Evolutionary conservation across 2,888 invertebrate genomes (phyloP).

Genomic region (Litoditis marina): DNA sequence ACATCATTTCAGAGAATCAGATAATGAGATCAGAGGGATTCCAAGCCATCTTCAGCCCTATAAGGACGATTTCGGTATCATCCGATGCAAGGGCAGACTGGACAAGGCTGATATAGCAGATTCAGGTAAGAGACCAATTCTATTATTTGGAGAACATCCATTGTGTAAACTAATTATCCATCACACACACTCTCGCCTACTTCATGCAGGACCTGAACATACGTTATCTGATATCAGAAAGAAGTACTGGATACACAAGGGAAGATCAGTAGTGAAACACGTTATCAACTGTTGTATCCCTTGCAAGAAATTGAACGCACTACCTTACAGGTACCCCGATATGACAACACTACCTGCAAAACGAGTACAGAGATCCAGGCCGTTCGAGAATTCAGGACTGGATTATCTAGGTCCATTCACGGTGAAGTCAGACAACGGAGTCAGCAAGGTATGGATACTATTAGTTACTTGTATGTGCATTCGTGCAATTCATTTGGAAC

Average conservation of each 20-base stretch:
- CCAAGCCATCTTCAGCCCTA: no score
- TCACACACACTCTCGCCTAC: no score
- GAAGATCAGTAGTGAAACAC: background rate
- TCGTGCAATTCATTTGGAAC: conserved; percentile 62
- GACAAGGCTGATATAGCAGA: no score
- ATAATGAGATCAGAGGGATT: no score
- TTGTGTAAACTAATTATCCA: no score
- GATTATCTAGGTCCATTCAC: conserved; percentile 63
- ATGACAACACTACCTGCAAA: background rate
- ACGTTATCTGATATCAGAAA: conserved; percentile 1
- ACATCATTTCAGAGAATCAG: no score
- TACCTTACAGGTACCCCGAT: conserved; percentile 3
- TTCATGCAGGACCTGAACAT: background rate
- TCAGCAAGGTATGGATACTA: conserved; percentile 50
- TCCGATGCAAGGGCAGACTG: no score
- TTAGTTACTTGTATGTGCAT: conserved; percentile 63
- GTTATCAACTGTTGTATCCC: background rate
- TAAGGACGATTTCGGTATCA: no score
- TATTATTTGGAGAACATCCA: no score
- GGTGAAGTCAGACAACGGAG: conserved; percentile 28
- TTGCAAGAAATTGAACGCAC: conserved; percentile 5
- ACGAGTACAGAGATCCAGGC: conserved; percentile 19
- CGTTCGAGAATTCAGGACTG: conserved; percentile 58
- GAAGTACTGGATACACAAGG: conserved; percentile 10
- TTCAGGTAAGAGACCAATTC: no score